Percentiles rank a stretch among this genome's conserved stretches.
These are phyloP conservation scores for Sminthurinus signatus DNA, from an alignment of 1,140 invertebrate species.

Conservation along the genomic window DNA sequence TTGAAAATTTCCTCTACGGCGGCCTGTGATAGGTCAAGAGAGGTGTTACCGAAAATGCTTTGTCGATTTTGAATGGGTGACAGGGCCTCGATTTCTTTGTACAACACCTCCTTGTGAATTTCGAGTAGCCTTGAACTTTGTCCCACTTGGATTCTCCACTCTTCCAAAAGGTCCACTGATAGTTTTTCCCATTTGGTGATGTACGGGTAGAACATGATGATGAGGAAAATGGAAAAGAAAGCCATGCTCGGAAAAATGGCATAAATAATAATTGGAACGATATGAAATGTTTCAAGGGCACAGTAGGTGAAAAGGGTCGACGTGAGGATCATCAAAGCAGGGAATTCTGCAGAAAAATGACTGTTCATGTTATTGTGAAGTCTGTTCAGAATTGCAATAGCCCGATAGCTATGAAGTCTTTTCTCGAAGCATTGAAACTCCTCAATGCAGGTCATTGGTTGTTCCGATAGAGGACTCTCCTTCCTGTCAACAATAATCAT, in stretches of 20 bases:
- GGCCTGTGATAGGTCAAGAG: not conserved
- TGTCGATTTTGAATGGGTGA: not conserved
- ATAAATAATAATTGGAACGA: not conserved
- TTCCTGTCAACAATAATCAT: not conserved
- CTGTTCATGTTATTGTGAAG: not conserved
- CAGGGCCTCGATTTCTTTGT: not conserved
- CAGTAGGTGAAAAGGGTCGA: not conserved
- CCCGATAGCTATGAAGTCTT: not conserved
- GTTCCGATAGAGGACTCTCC: not conserved
- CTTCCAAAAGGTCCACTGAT: not conserved
- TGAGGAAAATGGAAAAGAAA: not conserved
- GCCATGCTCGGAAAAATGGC: not conserved
- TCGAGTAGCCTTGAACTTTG: not conserved
- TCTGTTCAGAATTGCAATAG: not conserved
- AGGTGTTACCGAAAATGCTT: not conserved
- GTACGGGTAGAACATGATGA: not conserved
- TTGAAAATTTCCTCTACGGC: not conserved
- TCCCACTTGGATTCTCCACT: not conserved
- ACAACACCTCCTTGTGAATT: not conserved
- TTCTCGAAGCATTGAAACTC: not conserved
- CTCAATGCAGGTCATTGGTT: not conserved
- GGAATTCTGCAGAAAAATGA: not conserved
- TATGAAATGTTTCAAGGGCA: not conserved
- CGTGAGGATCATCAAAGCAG: not conserved
- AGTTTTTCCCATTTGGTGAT: not conserved